Percentiles rank a stretch among this genome's conserved stretches.
Evolutionary conservation across 2,113 vertebrate genomes (phyloP).

Genomic region (Podarcis raffonei): DNA sequence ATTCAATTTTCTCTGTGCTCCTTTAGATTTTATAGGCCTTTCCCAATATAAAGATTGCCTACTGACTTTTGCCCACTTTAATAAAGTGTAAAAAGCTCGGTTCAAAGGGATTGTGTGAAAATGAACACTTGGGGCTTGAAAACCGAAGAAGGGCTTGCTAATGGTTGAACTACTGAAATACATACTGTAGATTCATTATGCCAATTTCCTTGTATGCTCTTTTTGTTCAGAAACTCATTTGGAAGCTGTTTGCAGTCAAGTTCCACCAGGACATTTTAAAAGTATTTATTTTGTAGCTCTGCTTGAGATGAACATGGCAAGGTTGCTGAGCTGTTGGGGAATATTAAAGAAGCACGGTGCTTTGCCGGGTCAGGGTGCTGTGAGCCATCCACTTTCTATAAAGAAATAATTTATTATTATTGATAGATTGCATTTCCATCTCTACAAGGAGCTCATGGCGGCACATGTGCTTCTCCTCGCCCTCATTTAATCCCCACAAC

Average conservation of each 20-base stretch:
- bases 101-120: background rate
- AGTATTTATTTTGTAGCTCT: background rate
- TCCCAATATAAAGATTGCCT: background rate
- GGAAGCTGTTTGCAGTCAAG: background rate
- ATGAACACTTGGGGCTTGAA: background rate
- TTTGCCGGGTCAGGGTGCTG: background rate
- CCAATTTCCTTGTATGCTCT: background rate
- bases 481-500: no score
- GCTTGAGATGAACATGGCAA: background rate
- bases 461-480: no score
- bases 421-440: no score
- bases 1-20: constrained; percentile 30
- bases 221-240: background rate
- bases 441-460: no score
- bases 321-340: background rate
- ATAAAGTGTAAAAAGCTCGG: background rate
- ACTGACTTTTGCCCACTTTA: background rate
- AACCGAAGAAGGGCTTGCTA: background rate
- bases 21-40: constrained; percentile 20
- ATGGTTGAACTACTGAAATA: background rate
- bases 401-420: background rate
- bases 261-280: background rate
- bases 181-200: background rate
- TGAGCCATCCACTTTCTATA: background rate
- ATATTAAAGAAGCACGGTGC: background rate